These are phyloP conservation scores for Drosophila paranaensis DNA, from an alignment of 2,888 invertebrate species.

Conservation along the genomic window DNA sequence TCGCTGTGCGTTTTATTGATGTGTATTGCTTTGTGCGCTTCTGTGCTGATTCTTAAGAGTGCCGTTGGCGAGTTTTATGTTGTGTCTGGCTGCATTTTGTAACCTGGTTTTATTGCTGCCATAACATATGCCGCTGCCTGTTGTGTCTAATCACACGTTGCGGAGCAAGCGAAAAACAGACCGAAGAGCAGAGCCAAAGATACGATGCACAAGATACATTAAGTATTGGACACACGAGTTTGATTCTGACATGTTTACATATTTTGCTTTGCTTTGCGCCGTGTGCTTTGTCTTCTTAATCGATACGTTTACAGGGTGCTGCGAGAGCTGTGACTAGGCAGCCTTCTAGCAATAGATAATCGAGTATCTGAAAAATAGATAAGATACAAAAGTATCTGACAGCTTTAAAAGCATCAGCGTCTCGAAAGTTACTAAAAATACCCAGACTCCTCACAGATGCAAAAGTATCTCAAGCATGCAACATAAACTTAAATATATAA, in stretches of 20 bases:
- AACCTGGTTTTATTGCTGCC: conserved; percentile 78
- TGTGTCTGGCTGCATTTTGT: conserved; percentile 75
- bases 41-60: conserved; percentile 65
- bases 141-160: conserved; percentile 71
- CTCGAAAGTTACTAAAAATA: too few species aligned
- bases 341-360: conserved; percentile 19
- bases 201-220: conserved; percentile 71
- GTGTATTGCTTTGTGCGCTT: conserved; percentile 26
- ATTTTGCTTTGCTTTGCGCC: conserved; percentile 34
- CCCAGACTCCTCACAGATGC: background rate
- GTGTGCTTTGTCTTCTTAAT: conserved; percentile 55
- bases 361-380: conserved; percentile 14
- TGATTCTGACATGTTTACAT: conserved; percentile 74
- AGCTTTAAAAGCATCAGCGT: background rate
- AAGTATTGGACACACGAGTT: conserved; percentile 69
- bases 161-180: conserved; percentile 24
- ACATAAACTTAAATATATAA: background rate
- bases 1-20: conserved; percentile 43
- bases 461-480: background rate
- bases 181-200: conserved; percentile 37
- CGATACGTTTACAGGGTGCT: conserved; percentile 73
- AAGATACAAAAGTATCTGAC: conserved; percentile 17
- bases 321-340: background rate
- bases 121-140: conserved; percentile 68
- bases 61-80: conserved; percentile 61